Conservation (phyloP, 1,140 invertebrate species). For the Probaryconus sp. region DNA sequence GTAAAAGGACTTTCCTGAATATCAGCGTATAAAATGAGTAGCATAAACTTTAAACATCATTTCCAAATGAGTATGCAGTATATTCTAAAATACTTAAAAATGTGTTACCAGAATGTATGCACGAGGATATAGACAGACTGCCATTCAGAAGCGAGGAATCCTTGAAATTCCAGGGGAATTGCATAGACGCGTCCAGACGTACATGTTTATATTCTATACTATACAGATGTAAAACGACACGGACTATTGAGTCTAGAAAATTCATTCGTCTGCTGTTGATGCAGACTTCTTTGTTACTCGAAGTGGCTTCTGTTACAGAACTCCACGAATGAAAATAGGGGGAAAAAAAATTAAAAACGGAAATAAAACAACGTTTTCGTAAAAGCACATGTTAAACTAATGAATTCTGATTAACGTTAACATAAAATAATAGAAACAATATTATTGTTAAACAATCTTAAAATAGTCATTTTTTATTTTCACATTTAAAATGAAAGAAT, state of each 20-base stretch:
- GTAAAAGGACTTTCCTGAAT: not conserved
- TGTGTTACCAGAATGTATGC: slow-evolving; percentile 6
- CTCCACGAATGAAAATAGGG: slow-evolving; percentile 34
- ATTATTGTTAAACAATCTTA: slow-evolving; percentile 24
- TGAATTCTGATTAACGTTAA: slow-evolving; percentile 55
- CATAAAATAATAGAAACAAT: slow-evolving; percentile 40
- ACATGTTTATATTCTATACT: slow-evolving; percentile 21
- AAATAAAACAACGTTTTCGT: slow-evolving; percentile 26
- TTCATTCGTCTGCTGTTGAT: slow-evolving; percentile 41
- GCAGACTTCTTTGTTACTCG: slow-evolving; percentile 55
- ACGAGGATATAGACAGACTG: slow-evolving; percentile 21
- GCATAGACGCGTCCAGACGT: slow-evolving; percentile 21
- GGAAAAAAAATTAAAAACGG: slow-evolving; percentile 20
- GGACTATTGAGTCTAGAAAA: slow-evolving; percentile 52
- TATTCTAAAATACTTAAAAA: slow-evolving; percentile 30
- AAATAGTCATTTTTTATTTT: slow-evolving; percentile 30
- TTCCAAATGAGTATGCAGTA: not conserved
- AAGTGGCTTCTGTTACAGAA: slow-evolving; percentile 41
- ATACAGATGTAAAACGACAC: slow-evolving; percentile 7
- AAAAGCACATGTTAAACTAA: slow-evolving; percentile 9
- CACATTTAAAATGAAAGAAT: too few relatives aligned
- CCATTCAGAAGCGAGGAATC: slow-evolving; percentile 36
- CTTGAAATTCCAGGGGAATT: slow-evolving; percentile 20
- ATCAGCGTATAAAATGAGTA: slow-evolving; percentile 1
- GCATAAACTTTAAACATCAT: slow-evolving; percentile 5